Evolutionary conservation across 37 sponge, comb jelly and placozoan species (phyloP).

Genomic region (Crambe crambe): DNA sequence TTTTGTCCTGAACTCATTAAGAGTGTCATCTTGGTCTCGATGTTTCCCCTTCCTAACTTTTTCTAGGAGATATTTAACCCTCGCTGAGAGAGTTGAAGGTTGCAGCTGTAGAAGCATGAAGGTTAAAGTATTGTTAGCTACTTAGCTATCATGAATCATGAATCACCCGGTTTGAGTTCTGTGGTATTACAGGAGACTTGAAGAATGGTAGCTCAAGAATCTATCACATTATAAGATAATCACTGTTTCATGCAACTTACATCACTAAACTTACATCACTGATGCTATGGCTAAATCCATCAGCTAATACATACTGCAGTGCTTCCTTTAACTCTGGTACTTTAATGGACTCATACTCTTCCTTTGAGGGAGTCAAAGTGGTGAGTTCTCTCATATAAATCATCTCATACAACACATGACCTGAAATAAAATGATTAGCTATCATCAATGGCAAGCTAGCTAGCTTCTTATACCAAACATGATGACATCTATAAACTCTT

Average conservation of each 20-base stretch:
- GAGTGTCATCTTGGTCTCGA: not conserved
- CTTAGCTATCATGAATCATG: no score
- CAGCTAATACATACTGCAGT: not conserved
- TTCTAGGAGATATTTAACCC: no score
- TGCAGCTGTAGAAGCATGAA: no score
- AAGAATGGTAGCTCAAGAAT: no score
- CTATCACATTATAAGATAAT: no score
- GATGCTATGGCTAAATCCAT: not conserved
- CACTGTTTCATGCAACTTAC: no score
- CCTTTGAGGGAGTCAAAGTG: not conserved
- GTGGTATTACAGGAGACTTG: no score
- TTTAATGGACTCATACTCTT: not conserved
- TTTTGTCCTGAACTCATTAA: no score
- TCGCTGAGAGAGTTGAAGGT: no score
- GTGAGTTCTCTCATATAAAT: not conserved
- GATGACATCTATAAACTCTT: slow-evolving; percentile 34
- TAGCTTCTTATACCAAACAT: slow-evolving; percentile 53
- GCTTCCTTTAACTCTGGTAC: not conserved
- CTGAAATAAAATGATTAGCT: not conserved
- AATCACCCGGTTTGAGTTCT: no score
- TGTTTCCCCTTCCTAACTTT: not conserved
- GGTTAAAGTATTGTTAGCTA: no score
- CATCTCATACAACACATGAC: not conserved
- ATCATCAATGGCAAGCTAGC: no score
- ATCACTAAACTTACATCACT: not conserved